Percentiles rank a stretch among this genome's conserved stretches.
These are phyloP conservation scores for Hedya salicella DNA, from an alignment of 2,888 invertebrate species.

Conservation along the genomic window DNA sequence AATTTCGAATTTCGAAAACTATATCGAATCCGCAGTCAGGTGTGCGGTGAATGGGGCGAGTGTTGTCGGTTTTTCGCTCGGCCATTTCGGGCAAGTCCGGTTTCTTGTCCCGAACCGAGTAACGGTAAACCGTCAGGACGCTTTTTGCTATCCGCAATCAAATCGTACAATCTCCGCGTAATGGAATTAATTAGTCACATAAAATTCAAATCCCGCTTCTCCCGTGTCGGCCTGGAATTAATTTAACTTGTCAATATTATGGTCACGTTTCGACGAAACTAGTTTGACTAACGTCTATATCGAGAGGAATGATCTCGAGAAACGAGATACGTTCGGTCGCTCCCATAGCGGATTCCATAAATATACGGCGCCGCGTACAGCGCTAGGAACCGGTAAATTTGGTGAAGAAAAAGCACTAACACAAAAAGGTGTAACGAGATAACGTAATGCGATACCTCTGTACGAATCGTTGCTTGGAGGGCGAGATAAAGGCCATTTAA, in stretches of 20 bases:
- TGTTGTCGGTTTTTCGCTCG: slow-evolving; percentile 70
- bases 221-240: slow-evolving; percentile 64
- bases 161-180: slow-evolving; percentile 70
- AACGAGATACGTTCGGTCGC: slow-evolving; percentile 72
- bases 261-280: slow-evolving; percentile 74
- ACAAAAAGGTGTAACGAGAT: slow-evolving; percentile 77
- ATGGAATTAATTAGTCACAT: slow-evolving; percentile 72
- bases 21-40: slow-evolving; percentile 56
- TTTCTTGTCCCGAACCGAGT: slow-evolving; percentile 61
- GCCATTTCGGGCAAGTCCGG: slow-evolving; percentile 40
- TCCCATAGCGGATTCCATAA: slow-evolving; percentile 75
- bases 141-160: slow-evolving; percentile 73
- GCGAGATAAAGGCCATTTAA: slow-evolving; percentile 75
- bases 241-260: slow-evolving; percentile 78
- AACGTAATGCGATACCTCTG: slow-evolving; percentile 80
- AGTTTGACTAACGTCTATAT: slow-evolving; percentile 76
- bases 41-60: slow-evolving; percentile 71
- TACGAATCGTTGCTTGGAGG: slow-evolving; percentile 76
- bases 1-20: slow-evolving; percentile 51
- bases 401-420: slow-evolving; percentile 61
- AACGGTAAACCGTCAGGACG: slow-evolving; percentile 70
- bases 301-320: slow-evolving; percentile 74
- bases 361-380: slow-evolving; percentile 68
- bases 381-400: slow-evolving; percentile 68
- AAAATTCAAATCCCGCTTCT: slow-evolving; percentile 68